A percentile compares a stretch with the other conserved stretches of the same genome.
phyloP scores from a whole-genome alignment of 2,888 invertebrate species.

The Malachius bipustulatus region DNA sequence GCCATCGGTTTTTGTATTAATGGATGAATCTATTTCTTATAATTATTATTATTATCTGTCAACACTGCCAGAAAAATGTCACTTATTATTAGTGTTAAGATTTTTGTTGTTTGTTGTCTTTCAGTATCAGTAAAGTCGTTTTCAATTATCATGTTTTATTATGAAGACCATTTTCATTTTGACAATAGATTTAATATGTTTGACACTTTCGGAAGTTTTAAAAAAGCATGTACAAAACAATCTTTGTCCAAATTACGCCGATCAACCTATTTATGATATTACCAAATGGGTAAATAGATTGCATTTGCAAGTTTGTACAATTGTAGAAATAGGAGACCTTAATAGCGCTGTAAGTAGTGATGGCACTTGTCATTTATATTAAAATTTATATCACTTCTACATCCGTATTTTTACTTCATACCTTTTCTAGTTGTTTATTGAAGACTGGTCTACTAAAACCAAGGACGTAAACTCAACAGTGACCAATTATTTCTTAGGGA shows the following conservation, averaged over 20 bases:
- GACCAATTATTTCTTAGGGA: constrained; percentile 36
- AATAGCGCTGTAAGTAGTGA: constrained; percentile 33
- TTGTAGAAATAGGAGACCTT: constrained; percentile 38
- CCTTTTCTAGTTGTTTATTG: constrained; percentile 30
- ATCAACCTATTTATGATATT: constrained; percentile 30
- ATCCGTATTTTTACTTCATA: too few relatives aligned
- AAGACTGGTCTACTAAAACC: constrained; percentile 21
- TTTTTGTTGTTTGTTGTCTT: too few relatives aligned
- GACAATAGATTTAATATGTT: too few relatives aligned
- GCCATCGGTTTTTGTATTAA: too few relatives aligned
- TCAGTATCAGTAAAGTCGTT: too few relatives aligned
- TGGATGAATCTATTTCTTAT: too few relatives aligned
- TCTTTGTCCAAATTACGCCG: constrained; percentile 17
- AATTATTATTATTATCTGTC: too few relatives aligned
- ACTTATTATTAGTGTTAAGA: too few relatives aligned
- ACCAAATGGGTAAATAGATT: constrained; percentile 32
- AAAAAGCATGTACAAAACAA: constrained; percentile 14
- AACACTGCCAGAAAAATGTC: too few relatives aligned
- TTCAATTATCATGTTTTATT: too few relatives aligned
- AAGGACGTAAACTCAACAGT: constrained; percentile 16
- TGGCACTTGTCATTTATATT: background rate
- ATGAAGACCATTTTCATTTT: too few relatives aligned
- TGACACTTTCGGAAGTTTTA: background rate
- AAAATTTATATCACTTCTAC: too few relatives aligned
- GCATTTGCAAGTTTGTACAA: constrained; percentile 37